phyloP scores from a whole-genome alignment of 2,888 invertebrate genomes.

The Polydrusus tereticollis region DNA sequence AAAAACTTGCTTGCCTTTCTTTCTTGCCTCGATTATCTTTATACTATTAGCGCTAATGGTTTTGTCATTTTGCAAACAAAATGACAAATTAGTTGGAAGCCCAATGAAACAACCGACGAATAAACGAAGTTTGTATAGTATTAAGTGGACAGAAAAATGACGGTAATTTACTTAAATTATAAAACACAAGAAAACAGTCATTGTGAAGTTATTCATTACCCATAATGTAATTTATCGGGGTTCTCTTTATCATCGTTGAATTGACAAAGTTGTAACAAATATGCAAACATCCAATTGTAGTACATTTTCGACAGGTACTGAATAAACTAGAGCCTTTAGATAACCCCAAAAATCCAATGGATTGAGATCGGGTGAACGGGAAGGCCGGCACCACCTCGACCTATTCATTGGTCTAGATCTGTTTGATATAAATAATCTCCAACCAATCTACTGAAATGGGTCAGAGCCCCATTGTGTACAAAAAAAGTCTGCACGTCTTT shows the following conservation, averaged over 20 bases:
- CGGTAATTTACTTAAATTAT: constrained; percentile 13
- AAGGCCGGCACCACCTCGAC: too few species aligned
- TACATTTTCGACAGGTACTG: too few species aligned
- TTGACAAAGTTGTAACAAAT: neutral
- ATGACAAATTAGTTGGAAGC: constrained; percentile 1
- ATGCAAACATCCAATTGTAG: too few species aligned
- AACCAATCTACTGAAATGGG: too few species aligned
- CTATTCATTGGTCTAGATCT: too few species aligned
- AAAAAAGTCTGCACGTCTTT: too few species aligned
- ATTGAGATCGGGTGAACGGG: too few species aligned
- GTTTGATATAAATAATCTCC: too few species aligned
- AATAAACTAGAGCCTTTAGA: too few species aligned
- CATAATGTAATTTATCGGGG: neutral
- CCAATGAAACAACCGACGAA: neutral
- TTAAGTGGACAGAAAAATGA: constrained; percentile 10
- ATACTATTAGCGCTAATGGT: constrained; percentile 3
- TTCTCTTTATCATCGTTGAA: neutral
- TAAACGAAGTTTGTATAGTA: constrained; percentile 3
- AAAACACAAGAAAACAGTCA: neutral
- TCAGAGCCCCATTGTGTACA: too few species aligned
- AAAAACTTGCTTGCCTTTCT: neutral
- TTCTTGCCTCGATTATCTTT: neutral
- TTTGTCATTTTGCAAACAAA: neutral
- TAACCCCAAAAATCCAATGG: too few species aligned
- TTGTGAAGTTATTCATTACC: neutral